Base-by-base conservation (phyloP, 2,797 vertebrate species). In the Decapterus maruadsi region DNA sequence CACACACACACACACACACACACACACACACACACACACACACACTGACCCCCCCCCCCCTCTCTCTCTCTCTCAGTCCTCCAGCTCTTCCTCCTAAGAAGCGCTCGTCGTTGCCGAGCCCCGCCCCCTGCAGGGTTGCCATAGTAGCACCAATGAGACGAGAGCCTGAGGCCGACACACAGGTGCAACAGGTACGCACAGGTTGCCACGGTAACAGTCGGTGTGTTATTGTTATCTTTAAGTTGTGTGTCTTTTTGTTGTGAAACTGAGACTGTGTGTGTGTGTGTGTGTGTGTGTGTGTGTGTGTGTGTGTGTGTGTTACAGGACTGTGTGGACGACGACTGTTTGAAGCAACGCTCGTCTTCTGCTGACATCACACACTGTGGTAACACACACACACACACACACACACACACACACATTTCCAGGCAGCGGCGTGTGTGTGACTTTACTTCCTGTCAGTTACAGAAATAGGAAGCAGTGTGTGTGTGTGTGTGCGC, bases 1-100 rank as follows among this genome's bases (percentile, higher is more conserved):
- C 26, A 26, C 26, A 26, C 26, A 26, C 26, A 26, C 26, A 26
- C 26, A 26, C 26, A 26, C 26, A 26, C 26, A 26, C 26, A 26
- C 26, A 26, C 26, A 26, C 31, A 34, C 31, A 34, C 4, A 34
- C 31, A 34, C 31, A 26, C 26, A 26, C 26, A 26, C 26, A 26
- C 26, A 26, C 26, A 26, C 26, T 34, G 6, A 34, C 31, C 31
- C 31, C 4, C 4, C 31, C 26, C 26, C 26, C 26, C 26, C 26
- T n/a, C n/a, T n/a, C 22, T 63, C 26, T 63, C 14, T 63, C 57
- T 63, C 19, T 59, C 92, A 97, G 96, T 83, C 96, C 97, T 54
- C 97, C 97, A 50, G 96, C 95, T 1, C 64, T 98, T 72, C 97
- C 97, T 0, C 97, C 97, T 42, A 98, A 98, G 85, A 97, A 96